Percentiles rank a stretch among this genome's conserved stretches.
Conservation (phyloP, 2,113 vertebrate genomes). For the Bucco capensis region DNA sequence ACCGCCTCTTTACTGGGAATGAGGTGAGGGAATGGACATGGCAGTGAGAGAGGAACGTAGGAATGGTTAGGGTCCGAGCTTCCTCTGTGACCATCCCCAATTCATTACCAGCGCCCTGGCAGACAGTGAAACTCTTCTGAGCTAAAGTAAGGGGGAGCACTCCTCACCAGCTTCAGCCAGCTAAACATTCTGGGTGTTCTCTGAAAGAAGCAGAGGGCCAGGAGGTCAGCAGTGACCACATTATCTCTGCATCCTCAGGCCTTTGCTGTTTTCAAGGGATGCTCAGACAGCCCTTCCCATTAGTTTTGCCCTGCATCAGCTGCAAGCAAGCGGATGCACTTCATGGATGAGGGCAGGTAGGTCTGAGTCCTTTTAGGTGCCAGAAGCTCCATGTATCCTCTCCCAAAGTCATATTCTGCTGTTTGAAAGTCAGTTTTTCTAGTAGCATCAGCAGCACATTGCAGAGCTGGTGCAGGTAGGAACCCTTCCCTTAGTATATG, state of each 20-base stretch:
- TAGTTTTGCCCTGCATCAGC: not conserved
- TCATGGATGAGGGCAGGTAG: not conserved
- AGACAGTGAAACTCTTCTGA: not conserved
- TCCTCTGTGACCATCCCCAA: not conserved
- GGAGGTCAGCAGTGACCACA: not conserved
- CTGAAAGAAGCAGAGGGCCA: fast-evolving
- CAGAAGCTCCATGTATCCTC: not conserved
- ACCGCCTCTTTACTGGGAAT: conserved; percentile 23
- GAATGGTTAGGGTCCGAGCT: not conserved
- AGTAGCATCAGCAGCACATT: not conserved
- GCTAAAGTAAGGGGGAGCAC: not conserved
- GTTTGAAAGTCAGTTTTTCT: not conserved
- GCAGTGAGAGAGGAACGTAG: not conserved
- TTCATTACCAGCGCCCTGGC: not conserved
- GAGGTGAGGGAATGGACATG: conserved; percentile 18
- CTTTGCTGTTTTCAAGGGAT: not conserved
- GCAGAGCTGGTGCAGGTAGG: not conserved
- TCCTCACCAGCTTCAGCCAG: not conserved
- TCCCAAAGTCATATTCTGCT: not conserved
- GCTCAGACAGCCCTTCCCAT: not conserved
- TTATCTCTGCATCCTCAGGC: not conserved
- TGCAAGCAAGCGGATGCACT: not conserved
- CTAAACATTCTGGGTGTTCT: not conserved
- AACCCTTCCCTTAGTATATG: not conserved
- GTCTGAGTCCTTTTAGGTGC: not conserved